Percentiles rank a stretch among this genome's conserved stretches.
phyloP scores from a whole-genome alignment of 1,140 invertebrate genomes.

The Hylaeus volcanicus region DNA sequence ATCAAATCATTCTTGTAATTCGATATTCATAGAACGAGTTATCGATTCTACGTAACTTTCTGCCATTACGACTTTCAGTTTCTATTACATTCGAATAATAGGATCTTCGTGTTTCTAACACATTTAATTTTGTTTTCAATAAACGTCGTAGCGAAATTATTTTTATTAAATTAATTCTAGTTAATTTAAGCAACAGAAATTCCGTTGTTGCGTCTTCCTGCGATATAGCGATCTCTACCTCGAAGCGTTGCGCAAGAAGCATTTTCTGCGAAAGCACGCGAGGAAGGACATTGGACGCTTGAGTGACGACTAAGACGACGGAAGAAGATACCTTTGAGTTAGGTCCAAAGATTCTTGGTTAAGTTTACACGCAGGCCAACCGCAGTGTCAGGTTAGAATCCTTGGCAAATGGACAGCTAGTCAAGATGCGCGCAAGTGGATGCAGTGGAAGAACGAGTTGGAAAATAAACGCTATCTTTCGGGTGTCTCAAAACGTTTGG shows the following conservation, averaged over 20 bases:
- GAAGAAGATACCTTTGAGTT: slow-evolving; percentile 55
- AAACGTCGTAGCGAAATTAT: too few relatives aligned
- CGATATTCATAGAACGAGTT: neutral
- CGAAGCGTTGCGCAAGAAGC: neutral
- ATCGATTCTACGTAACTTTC: neutral
- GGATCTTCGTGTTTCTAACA: too few relatives aligned
- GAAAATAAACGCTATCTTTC: neutral
- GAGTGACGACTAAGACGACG: slow-evolving; percentile 42
- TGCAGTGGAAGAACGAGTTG: neutral
- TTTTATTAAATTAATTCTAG: too few relatives aligned
- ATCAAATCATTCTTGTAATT: neutral
- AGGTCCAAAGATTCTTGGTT: slow-evolving; percentile 47
- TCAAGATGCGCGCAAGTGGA: slow-evolving; percentile 7
- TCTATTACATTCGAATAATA: too few relatives aligned
- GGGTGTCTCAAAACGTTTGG: too few relatives aligned
- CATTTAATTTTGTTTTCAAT: too few relatives aligned
- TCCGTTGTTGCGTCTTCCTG: too few relatives aligned
- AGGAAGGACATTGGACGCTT: slow-evolving; percentile 42
- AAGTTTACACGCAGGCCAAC: slow-evolving; percentile 56
- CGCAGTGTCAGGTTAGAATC: slow-evolving; percentile 61
- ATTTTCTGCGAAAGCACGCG: slow-evolving; percentile 43
- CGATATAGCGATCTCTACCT: too few relatives aligned
- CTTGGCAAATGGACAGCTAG: slow-evolving; percentile 27
- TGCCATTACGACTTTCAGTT: neutral
- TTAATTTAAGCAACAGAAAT: too few relatives aligned